These are phyloP conservation scores for Herminia tarsipennalis DNA, from an alignment of 2,888 invertebrate species.

Conservation along the genomic window DNA sequence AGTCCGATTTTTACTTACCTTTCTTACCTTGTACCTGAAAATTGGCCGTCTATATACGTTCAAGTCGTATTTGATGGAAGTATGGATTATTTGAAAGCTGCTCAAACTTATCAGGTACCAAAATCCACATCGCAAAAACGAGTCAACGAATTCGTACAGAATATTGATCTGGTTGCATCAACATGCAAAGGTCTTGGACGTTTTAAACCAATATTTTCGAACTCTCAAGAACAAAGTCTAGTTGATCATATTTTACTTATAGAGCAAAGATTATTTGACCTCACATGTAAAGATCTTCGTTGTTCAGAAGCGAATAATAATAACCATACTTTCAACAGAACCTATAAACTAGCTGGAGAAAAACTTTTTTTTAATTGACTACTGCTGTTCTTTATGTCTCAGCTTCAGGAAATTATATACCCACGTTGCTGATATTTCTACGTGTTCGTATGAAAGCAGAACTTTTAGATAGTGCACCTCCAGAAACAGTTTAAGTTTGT, in stretches of 20 bases:
- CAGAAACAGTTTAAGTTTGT: conserved; percentile 12
- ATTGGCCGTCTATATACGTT: too few relatives aligned
- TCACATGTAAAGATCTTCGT: neutral
- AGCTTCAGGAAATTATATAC: conserved; percentile 1
- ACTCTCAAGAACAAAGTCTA: neutral
- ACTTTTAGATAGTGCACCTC: conserved; percentile 28
- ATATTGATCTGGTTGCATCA: neutral
- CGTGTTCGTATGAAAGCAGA: conserved; percentile 41
- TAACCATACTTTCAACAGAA: neutral
- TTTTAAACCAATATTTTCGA: neutral
- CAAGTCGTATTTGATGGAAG: neutral
- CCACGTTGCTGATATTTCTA: neutral
- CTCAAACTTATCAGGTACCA: neutral
- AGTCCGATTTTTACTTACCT: too few relatives aligned
- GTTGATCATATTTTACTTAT: neutral
- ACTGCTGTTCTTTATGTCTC: neutral
- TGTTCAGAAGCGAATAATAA: neutral
- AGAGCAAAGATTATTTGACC: neutral
- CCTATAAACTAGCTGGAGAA: neutral
- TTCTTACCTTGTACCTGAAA: too few relatives aligned
- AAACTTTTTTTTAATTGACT: too few relatives aligned
- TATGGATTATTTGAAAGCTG: neutral
- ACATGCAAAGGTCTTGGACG: neutral
- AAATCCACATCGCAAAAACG: conserved; percentile 1
- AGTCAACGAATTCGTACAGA: neutral